phyloP scores from a whole-genome alignment of 2,888 invertebrate species.

The Congeria kusceri region DNA sequence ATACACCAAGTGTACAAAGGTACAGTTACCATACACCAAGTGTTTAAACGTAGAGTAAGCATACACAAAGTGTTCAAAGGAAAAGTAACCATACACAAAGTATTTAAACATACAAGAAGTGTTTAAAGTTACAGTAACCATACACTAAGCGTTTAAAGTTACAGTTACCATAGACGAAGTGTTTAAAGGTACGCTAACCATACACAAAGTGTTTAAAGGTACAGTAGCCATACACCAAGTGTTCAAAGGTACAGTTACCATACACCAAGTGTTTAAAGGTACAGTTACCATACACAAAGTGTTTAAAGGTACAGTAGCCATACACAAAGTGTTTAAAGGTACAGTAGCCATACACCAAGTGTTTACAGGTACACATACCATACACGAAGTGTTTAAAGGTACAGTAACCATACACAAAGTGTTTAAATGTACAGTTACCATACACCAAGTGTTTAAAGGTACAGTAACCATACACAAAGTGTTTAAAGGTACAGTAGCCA shows the following conservation, averaged over 20 bases:
- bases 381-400: too few relatives aligned
- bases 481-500: too few relatives aligned
- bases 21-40: background rate
- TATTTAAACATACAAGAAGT: background rate
- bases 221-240: too few relatives aligned
- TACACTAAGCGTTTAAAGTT: conserved; percentile 82
- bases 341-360: conserved; percentile 5
- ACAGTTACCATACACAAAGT: background rate
- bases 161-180: background rate
- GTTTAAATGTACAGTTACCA: too few relatives aligned
- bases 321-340: conserved; percentile 70
- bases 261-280: background rate
- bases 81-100: background rate
- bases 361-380: background rate
- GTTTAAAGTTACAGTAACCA: conserved; percentile 66
- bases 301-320: background rate
- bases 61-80: too few relatives aligned
- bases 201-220: too few relatives aligned
- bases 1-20: background rate
- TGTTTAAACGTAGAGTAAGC: too few relatives aligned
- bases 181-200: background rate
- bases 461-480: too few relatives aligned
- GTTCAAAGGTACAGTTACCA: too few relatives aligned
- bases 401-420: too few relatives aligned
- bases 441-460: too few relatives aligned